Evolutionary conservation across 2,888 invertebrate genomes (phyloP).

Genomic region (Perizoma affinitatum): DNA sequence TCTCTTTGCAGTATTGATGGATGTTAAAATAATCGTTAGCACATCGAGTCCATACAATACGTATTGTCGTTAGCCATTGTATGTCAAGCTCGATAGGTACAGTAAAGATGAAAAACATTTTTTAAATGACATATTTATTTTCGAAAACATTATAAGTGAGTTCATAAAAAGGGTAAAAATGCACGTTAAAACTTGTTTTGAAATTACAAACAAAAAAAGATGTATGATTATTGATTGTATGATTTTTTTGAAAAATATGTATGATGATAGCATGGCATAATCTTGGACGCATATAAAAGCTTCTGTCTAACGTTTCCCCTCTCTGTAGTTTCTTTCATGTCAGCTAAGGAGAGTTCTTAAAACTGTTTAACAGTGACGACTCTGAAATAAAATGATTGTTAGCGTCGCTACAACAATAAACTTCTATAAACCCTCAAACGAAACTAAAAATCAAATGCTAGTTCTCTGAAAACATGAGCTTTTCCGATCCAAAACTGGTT

Average conservation of each 20-base stretch:
- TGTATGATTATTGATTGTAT: no score
- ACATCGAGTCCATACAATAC: constrained; percentile 21
- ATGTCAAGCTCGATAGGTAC: constrained; percentile 25
- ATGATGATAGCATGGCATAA: no score
- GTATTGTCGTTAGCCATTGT: constrained; percentile 17
- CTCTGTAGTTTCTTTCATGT: no score
- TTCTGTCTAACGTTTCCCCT: not conserved
- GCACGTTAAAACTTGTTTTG: no score
- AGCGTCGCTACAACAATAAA: no score
- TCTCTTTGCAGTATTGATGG: constrained; percentile 16
- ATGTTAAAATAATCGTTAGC: constrained; percentile 32
- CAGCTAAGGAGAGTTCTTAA: no score
- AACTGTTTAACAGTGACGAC: no score
- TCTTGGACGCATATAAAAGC: not conserved
- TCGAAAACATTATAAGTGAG: not conserved
- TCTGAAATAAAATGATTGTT: no score
- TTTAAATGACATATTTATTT: constrained; percentile 6
- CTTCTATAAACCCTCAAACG: no score
- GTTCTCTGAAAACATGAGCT: not conserved
- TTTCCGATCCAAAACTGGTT: not conserved
- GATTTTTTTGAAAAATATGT: no score
- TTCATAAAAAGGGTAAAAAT: no score
- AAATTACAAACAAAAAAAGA: not conserved
- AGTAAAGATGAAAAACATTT: constrained; percentile 18
- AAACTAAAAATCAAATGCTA: not conserved